Base-by-base conservation (phyloP, 2,888 invertebrate genomes). In the Phortica magna region DNA sequence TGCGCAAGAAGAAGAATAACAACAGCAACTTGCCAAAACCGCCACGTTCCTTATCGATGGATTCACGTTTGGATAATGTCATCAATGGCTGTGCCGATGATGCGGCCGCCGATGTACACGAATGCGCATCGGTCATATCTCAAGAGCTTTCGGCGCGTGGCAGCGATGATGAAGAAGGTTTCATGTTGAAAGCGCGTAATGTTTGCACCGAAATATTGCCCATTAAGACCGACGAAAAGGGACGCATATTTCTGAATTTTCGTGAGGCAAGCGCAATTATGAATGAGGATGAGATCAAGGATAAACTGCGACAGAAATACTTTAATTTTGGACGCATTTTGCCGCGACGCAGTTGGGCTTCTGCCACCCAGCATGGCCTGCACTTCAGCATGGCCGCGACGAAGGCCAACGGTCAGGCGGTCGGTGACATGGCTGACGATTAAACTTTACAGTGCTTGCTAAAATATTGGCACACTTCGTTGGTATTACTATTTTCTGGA, bases 1-100 rank as follows among this genome's bases (percentile, higher is more conserved):
- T 92, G 78, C 87, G 91, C 17, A 94, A 95, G 78, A 95, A 95
- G 90, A 94, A 95, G 88, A 87, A 84, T 76, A 82, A 88, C 79
- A 75, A 77, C 75, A 48, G 31, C 48, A 48, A 7, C 31, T 43
- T 68, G 53, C 61, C 78, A 2, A 95, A 96, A 91, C 92, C 95
- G 75, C 93, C 89, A 2, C 93, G 94, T 81, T 93, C 95, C 1
- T 89, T 85, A 7, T 92, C 91, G 1, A 89, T 91, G 67, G 92
- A 92, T 77, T 90, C 92, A 0, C 83, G 91, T 0, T 77, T 91
- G 0, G 89, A 91, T 42, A 78, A 78, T 17, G 84, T 83, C 4
- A 79, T 76, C 19, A 48, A 42, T 43, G 53, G 61, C 17, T 5
- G 48, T 2, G 17, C 10, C 7, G 19, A 42, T 41, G 71, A 22